A percentile compares a stretch with the other conserved stretches of the same genome.
Evolutionary conservation across 2,888 invertebrate species (phyloP).

Genomic region (Pecten maximus): DNA sequence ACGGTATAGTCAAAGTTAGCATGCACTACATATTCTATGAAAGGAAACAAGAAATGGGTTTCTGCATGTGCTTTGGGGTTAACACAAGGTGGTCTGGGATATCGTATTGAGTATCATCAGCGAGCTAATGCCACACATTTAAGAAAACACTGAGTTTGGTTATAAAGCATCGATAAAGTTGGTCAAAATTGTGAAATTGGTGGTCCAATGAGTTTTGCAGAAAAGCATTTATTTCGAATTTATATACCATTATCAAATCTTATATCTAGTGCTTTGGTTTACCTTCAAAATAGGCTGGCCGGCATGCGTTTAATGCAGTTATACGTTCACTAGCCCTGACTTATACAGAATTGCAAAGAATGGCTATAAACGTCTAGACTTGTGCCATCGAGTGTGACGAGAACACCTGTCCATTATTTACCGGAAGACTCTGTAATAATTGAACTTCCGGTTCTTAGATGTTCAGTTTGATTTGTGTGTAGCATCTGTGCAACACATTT

Average conservation of each 20-base stretch:
- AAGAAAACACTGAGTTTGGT: too few relatives aligned
- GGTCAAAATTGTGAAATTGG: too few relatives aligned
- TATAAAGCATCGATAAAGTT: too few relatives aligned
- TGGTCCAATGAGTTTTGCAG: too few relatives aligned
- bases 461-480: not conserved
- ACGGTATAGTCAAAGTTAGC: too few relatives aligned
- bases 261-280: not conserved
- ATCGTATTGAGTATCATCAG: too few relatives aligned
- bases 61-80: too few relatives aligned
- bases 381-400: not conserved
- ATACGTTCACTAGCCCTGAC: not conserved
- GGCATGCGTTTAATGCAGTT: not conserved
- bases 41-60: too few relatives aligned
- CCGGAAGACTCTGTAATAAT: not conserved
- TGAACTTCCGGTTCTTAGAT: slow-evolving; percentile 30
- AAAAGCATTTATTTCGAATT: not conserved
- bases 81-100: too few relatives aligned
- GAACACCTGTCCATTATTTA: slow-evolving; percentile 1
- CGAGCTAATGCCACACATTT: too few relatives aligned
- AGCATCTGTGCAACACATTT: not conserved
- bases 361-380: not conserved
- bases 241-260: not conserved
- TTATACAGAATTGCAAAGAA: not conserved
- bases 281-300: not conserved
- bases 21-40: too few relatives aligned